These are phyloP conservation scores for Oscheius onirici DNA, from an alignment of 2,888 invertebrate genomes.

Conservation along the genomic window DNA sequence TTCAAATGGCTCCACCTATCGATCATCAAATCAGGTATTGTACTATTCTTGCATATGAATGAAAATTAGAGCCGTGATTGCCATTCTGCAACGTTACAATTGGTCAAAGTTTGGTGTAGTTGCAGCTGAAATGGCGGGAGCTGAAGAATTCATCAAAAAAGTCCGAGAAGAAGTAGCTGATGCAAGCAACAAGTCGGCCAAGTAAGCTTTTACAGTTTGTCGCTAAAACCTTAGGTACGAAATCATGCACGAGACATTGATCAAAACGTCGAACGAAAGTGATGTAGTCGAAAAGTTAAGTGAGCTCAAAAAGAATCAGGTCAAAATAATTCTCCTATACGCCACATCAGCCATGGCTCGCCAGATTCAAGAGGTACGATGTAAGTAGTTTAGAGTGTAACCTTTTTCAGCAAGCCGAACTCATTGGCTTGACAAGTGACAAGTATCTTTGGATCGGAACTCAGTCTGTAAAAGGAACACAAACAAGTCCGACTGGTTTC, in stretches of 20 bases:
- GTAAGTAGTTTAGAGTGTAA: neutral
- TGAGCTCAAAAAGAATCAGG: constrained; percentile 55
- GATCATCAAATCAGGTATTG: constrained; percentile 92
- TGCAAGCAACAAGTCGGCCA: constrained; percentile 50
- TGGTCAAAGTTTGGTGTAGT: constrained; percentile 70
- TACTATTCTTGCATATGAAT: constrained; percentile 75
- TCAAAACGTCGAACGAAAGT: constrained; percentile 54
- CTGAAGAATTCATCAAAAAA: constrained; percentile 47
- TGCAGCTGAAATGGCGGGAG: constrained; percentile 67
- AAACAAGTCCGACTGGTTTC: constrained; percentile 45
- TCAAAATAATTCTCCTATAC: constrained; percentile 85
- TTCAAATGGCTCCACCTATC: constrained; percentile 91
- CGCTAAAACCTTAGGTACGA: constrained; percentile 53
- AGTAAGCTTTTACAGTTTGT: constrained; percentile 24
- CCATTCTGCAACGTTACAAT: constrained; percentile 87
- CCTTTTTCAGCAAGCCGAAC: constrained; percentile 79
- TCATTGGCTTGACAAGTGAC: constrained; percentile 83
- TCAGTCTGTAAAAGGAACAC: constrained; percentile 76
- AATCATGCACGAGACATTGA: constrained; percentile 61
- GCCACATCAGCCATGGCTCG: constrained; percentile 71
- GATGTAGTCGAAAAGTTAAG: constrained; percentile 47
- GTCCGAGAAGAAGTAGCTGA: constrained; percentile 59
- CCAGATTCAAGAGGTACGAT: constrained; percentile 74
- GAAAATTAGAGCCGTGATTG: constrained; percentile 79
- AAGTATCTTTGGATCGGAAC: constrained; percentile 97